These are phyloP conservation scores for Chanos chanos DNA, from an alignment of 2,797 vertebrate species.

Conservation along the genomic window DNA sequence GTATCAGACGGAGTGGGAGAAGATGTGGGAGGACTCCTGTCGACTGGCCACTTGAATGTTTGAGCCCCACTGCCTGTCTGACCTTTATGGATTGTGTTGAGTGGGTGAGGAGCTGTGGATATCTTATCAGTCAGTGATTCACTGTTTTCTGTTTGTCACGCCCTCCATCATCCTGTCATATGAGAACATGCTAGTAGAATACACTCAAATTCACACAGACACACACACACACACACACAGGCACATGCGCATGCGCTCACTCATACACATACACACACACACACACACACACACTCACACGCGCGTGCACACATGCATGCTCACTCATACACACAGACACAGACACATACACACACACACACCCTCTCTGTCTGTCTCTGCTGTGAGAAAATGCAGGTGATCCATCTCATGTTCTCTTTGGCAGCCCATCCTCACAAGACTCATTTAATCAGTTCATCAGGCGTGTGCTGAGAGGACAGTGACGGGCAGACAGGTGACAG, in stretches of 20 bases:
- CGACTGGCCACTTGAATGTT: conserved; percentile 57
- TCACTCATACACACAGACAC: conserved; percentile 5
- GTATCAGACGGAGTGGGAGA: conserved; percentile 40
- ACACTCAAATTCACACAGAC: conserved; percentile 11
- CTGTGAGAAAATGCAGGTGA: no score
- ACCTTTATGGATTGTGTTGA: conserved; percentile 53
- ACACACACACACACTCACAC: background rate
- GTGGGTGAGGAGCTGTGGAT: conserved; percentile 29
- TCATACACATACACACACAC: background rate
- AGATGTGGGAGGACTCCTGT: conserved; percentile 39
- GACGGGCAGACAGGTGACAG: conserved; percentile 26
- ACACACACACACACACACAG: conserved; percentile 10
- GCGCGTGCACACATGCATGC: background rate
- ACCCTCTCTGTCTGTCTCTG: background rate
- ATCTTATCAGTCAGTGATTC: conserved; percentile 52
- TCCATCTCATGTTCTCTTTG: background rate
- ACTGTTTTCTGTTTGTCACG: conserved; percentile 52
- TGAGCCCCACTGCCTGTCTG: conserved; percentile 37
- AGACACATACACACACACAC: conserved; percentile 2
- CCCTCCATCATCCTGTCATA: conserved; percentile 66
- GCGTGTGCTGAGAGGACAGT: conserved; percentile 51
- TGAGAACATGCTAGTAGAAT: conserved; percentile 9
- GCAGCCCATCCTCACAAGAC: conserved; percentile 27
- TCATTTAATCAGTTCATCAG: conserved; percentile 64
- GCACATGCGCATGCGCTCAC: background rate